Base-by-base conservation (phyloP, 2,797 vertebrate species). In the Halcyon leucocephala region DNA sequence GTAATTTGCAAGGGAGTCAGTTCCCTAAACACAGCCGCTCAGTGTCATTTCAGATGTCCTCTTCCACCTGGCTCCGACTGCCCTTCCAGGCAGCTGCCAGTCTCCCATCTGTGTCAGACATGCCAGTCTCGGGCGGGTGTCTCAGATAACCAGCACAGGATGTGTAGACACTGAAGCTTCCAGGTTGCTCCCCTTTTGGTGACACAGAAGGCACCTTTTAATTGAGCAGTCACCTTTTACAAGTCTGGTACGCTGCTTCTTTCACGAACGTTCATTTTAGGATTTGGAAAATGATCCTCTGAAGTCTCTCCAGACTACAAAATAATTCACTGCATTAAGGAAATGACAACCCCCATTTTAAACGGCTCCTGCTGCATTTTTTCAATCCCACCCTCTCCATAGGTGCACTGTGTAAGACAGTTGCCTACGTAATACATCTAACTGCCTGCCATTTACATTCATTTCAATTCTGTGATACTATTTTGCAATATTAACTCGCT, bases 401-500 rank as follows among this genome's bases (percentile, higher is more conserved):
- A 46, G 0, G 2, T 9, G 29, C 60, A 61, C 46, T 28, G n/a
- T 3, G 8, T 14, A 74, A 86, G 31, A 76, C 10, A 16, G 69
- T 35, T 89, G 65, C 79, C 76, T 66, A 51, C 35, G 41, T 28
- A 78, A 86, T 14, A 54, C 46, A 57, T 69, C 39, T 93, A 86
- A 90, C 55, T 91, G 66, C 29, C 31, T 81, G 2, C 41, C 22
- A 86, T 83, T 91, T 88, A 76, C 61, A 74, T 48, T 44, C 64
- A 72, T 80, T 90, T 82, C 82, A 79, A 76, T 62, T 51, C 39
- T 31, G 6, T 16, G 25, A 79, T 48, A 60, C 28, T 86, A 25
- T 84, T 95, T 84, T 86, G 73, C 91, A 95, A 73, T 51, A 74
- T 55, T 86, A 91, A 65, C 29, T 54, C 33, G 35, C 29, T 49